Evolutionary conservation across 2,113 vertebrate species (phyloP), one percentile per base, ranked within the genome.

Genomic region (Notarius lentiginosus): DNA sequence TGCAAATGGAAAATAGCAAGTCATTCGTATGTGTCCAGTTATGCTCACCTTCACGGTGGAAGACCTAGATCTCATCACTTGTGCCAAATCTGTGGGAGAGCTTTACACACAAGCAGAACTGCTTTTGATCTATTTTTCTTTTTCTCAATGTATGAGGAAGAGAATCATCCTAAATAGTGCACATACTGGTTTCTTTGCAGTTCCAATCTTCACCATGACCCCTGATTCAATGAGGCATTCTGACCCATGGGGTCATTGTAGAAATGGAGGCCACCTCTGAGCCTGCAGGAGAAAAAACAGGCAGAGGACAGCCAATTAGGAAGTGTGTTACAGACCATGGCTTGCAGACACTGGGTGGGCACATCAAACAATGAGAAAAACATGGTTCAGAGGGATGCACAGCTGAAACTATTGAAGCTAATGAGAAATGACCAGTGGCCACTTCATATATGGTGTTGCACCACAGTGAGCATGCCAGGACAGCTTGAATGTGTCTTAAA

Each of bases 291-390:
- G 77, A 72, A 84, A 84, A 27, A 51, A 79, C 22, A 17, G 75
- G 55, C 24, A 47, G 86, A 80, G 83, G 90, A 90, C 83, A 89
- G 88, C 83, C 90, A 84, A 91, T 90, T 85, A 84, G 87, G 88
- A 65, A 86, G 63, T 34, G 58, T 82, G 89, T 79, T 86, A 70
- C 34, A 47, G 79, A 51, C 91, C 90, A 91, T 86, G 91, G 82
- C 66, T 79, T 30, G 79, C 27, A 60, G 76, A 34, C 80, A 83
- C 83, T 85, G 85, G 82, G 85, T 85, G 76, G 66, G 70, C 81
- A 86, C 84, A 90, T 88, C 90, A 87, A 89, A 86, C 70, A 76
- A 65, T 61, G 75, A 87, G 79, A 73, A 58, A 85, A 87, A 70
- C 87, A 82, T 15, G 49, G 65, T 66, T 75, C 73, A 61, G 53